Evolutionary conservation across 2,113 vertebrate species (phyloP).

Genomic region (Cacatua alba): DNA sequence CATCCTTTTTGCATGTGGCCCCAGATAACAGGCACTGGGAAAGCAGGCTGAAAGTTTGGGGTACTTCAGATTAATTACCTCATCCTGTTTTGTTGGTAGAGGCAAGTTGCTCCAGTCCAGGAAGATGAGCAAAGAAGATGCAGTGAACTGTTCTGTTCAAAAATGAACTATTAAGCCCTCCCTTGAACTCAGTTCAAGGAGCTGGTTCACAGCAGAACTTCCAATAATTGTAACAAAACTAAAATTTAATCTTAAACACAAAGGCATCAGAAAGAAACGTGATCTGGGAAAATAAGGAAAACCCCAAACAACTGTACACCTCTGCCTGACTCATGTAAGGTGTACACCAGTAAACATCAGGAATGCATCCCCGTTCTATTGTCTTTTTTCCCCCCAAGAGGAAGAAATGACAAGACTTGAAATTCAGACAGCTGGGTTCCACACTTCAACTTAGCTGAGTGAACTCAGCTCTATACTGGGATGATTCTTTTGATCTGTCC

Average conservation of each 20-base stretch:
- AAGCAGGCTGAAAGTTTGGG: neutral
- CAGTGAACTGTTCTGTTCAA: neutral
- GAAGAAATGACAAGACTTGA: neutral
- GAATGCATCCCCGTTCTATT: neutral
- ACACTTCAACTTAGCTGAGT: neutral
- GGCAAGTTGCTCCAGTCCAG: neutral
- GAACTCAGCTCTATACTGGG: neutral
- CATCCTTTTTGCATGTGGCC: neutral
- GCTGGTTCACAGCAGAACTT: neutral
- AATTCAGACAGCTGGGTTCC: neutral
- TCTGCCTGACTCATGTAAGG: neutral
- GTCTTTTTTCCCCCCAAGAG: neutral
- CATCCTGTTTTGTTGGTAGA: neutral
- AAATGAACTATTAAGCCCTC: neutral
- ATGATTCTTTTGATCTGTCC: neutral
- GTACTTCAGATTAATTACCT: neutral
- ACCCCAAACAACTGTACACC: neutral
- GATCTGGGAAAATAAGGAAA: neutral
- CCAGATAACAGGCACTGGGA: neutral
- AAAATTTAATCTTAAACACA: neutral
- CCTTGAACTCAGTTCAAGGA: neutral
- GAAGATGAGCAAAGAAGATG: neutral
- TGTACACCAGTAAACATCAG: neutral
- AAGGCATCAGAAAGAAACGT: neutral
- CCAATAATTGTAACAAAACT: neutral